Evolutionary conservation across 2,888 invertebrate genomes (phyloP), one percentile per base, ranked within the genome.

Genomic region (Xestia c-nigrum): DNA sequence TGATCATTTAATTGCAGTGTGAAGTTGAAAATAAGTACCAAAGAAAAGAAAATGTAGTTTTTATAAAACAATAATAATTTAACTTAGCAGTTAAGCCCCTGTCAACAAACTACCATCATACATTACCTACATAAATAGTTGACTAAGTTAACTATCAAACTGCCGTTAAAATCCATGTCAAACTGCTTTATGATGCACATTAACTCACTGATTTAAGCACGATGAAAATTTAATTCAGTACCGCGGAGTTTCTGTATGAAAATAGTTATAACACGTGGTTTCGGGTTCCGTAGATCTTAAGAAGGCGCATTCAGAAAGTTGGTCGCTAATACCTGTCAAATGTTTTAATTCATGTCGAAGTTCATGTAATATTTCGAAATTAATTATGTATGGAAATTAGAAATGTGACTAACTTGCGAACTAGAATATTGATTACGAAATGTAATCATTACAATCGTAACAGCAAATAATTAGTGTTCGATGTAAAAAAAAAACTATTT

Each of bases 161-260:
- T 61, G n/a, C 40, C 79, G 67, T 78, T 86, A 68, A 78, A 83
- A 71, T 86, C 66, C 59, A 67, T 73, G 67, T 86, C 68, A 83
- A 73, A 83, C 73, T 68, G 64, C 64, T 78, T 73, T 86, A 78
- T 57, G 84, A 73, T 86, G 79, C 84, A 83, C 78, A 78, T 86
- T 78, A 83, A 78, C 67, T 85, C 69, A 83, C 70, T 86, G 78
- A 83, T 85, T 83, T 70, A 81, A 81, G 55, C 9, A 16, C 55
- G 52, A 57, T 82, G 76, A 75, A 76, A 76, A 43, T 85, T 82
- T 76, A 70, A 81, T 80, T 57, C n/a, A 59, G 61, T 38, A 67
- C 10, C 40, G 43, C 5, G 7, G 16, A 78, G 46, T 14, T 80
- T 55, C 40, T 31, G 31, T 52, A 46, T 64, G 55, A 59, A 68